Base-by-base conservation (phyloP, 2,888 invertebrate species). In the Tetranychus truncatus region DNA sequence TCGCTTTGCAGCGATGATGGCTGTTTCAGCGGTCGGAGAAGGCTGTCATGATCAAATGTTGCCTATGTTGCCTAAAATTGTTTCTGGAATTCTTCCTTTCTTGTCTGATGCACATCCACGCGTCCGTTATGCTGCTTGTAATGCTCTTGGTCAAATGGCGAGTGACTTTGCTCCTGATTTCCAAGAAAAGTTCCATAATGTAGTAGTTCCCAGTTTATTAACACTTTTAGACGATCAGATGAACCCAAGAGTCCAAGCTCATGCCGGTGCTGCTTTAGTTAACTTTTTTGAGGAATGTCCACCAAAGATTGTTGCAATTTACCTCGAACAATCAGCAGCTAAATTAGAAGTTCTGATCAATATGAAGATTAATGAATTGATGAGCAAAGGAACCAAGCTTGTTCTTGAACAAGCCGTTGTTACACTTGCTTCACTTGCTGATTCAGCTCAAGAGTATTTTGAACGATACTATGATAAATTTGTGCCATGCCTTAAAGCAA, bases 231-330 rank as follows among this genome's bases (percentile, higher is more conserved):
- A 93, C 80, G 95, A 97, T 82, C 89, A 91, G 80, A 88, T 87
- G 8, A 92, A 93, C 84, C 96, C 97, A 0, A 87, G 99, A 79
- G 97, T 99, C 77, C 91, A 92, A 85, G 91, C 91, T 77, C 89
- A 89, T 82, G 88, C 89, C 72, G 89, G 95, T 72, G 97, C 99
- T 74, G 99, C 99, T 73, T 86, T 99, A 78, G 97, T 99, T 1
- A 99, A 99, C 85, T 99, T 99, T 85, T 94, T 95, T 81, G 99
- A 99, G 85, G 97, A 97, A 83, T 97, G 97, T 83, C 95, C 97
- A 0, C 96, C 97, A 83, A 87, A 88, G 80, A 93, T 97, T 80
- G 85, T 99, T 78, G 89, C 89, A 11, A 89, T 88, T 78, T 97
- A 99, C 82, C 86, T 99, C 78, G 91, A 95, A 80, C 88, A 88